phyloP scores from a whole-genome alignment of 35 echinoderm and acorn worm genomes.

The Hemicentrotus pulcherrimus region DNA sequence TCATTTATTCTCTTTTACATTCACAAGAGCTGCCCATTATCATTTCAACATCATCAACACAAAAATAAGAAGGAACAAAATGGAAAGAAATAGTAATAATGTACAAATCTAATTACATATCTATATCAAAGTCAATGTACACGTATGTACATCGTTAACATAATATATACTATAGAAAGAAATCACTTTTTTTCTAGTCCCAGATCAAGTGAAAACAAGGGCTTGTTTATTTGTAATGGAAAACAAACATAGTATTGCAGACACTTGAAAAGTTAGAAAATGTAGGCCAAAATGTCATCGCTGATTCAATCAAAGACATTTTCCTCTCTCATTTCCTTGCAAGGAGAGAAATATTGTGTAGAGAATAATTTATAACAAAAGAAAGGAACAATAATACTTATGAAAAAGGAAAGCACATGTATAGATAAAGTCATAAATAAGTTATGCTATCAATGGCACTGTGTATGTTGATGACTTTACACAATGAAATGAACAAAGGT shows the following conservation, averaged over 20 bases:
- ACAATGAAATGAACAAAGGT: background rate
- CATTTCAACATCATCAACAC: background rate
- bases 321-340: background rate
- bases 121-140: background rate
- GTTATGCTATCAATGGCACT: background rate
- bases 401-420: background rate
- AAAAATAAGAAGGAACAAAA: background rate
- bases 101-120: conserved; percentile 32
- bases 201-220: background rate
- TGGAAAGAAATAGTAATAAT: background rate
- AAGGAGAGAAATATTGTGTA: background rate
- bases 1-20: background rate
- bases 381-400: background rate
- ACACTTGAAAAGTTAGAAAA: conserved; percentile 32
- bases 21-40: background rate
- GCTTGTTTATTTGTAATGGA: background rate
- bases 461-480: background rate
- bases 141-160: background rate
- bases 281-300: background rate
- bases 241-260: conserved; percentile 37
- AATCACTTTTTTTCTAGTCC: background rate
- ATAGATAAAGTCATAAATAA: background rate
- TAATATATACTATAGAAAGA: background rate
- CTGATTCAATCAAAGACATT: background rate
- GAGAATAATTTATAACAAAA: conserved; percentile 12